Conservation (phyloP, 2,888 invertebrate genomes). For the Cistogaster globosa region DNA sequence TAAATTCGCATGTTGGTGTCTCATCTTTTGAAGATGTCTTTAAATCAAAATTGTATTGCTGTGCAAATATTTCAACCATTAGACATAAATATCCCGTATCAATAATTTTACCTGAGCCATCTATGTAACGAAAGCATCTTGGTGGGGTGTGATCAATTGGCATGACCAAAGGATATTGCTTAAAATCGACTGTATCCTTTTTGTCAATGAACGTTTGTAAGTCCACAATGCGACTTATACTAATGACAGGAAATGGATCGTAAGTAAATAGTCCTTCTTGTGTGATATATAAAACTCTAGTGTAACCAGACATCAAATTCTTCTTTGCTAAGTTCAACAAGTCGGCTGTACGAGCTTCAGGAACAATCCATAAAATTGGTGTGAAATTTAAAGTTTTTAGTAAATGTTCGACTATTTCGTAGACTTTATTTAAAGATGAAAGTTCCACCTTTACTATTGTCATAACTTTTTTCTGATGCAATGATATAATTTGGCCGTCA, state of each 20-base stretch:
- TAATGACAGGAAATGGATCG: not conserved
- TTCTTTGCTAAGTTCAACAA: not conserved
- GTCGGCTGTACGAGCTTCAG: not conserved
- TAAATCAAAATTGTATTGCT: conserved; percentile 25
- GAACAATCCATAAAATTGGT: not conserved
- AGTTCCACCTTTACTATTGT: not conserved
- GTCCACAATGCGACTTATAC: not conserved
- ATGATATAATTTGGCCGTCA: not conserved
- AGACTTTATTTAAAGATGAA: not conserved
- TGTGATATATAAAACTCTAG: not conserved
- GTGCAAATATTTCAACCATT: conserved; percentile 13
- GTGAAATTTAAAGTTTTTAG: not conserved
- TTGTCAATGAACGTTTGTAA: not conserved
- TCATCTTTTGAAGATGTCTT: not conserved
- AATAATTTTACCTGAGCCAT: too few species aligned
- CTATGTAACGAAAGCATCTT: too few species aligned
- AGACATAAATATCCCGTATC: conserved; percentile 35
- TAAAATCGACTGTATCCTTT: not conserved
- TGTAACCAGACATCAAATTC: not conserved
- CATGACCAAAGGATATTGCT: not conserved
- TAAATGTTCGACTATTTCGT: not conserved
- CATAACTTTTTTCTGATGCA: not conserved
- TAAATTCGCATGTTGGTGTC: not conserved
- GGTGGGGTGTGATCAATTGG: too few species aligned
- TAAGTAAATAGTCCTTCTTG: not conserved